These are phyloP conservation scores for Benitochromis conjunctus DNA, from an alignment of 2,113 vertebrate species.

Conservation along the genomic window DNA sequence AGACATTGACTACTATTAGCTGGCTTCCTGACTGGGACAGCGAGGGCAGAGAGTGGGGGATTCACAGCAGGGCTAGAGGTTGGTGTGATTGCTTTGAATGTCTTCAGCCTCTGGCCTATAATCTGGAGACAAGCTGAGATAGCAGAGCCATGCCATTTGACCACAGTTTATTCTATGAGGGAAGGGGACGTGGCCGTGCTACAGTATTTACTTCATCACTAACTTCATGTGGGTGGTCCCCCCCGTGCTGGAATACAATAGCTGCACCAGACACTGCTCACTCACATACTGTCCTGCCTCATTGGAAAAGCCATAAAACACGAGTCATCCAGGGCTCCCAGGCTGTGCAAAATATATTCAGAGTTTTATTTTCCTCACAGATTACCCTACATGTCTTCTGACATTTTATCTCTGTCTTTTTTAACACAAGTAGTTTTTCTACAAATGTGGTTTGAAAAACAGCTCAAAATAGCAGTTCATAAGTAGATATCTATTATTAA, in stretches of 20 bases:
- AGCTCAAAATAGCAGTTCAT: not conserved
- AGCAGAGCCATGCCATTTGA: conserved; percentile 37
- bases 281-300: conserved; percentile 71
- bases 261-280: conserved; percentile 68
- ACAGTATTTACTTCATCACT: conserved; percentile 71
- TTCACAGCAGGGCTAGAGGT: not conserved
- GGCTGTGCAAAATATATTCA: conserved; percentile 58
- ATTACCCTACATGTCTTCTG: conserved; percentile 31
- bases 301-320: conserved; percentile 75
- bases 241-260: conserved; percentile 58
- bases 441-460: not conserved
- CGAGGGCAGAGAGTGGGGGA: not conserved
- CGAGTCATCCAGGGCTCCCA: conserved; percentile 58
- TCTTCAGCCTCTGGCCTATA: conserved; percentile 19
- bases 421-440: not conserved
- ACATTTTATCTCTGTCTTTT: not conserved
- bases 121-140: conserved; percentile 67
- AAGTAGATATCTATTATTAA: not conserved
- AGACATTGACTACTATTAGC: conserved; percentile 38
- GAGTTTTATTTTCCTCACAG: conserved; percentile 49
- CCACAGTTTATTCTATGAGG: conserved; percentile 63
- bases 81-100: not conserved
- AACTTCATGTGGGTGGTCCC: conserved; percentile 75
- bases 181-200: conserved; percentile 54
- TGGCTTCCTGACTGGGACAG: conserved; percentile 1